Base-by-base conservation (phyloP, 2,797 vertebrate genomes). In the Tenualosa ilisha region DNA sequence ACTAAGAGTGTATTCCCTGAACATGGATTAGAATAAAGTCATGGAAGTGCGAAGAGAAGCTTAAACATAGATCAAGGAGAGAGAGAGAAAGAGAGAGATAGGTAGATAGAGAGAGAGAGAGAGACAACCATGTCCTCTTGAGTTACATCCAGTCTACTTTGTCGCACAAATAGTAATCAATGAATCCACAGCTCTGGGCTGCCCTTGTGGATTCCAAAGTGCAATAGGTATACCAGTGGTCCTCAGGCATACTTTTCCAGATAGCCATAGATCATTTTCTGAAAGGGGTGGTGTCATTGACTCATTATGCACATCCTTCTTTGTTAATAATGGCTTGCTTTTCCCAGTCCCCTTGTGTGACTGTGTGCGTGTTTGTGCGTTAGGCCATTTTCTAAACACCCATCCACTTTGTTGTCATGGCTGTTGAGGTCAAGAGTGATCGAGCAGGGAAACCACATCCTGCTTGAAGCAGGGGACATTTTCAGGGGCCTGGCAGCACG, bases 21-120 rank as follows among this genome's bases (percentile, higher is more conserved):
- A 75, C 68, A 40, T 75, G 68, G 37, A 75, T 75, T 75, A 75
- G 68, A 75, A 75, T 75, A 75, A 75, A 75, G 68, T 75, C 68
- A 75, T 75, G 37, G 37, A 75, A 43, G 37, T 75, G 68, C 43
- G 68, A 26, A 72, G 24, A 72, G 65, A 26, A 72, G 65, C 26
- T 37, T 26, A 72, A 12, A 72, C 24, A 37, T 37, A 72, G 65
- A 72, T 9, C 31, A 6, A 72, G 65, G 65, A 15, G 26, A 72
- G 9, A 72, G 26, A 72, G 24, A 72, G 26, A 72, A 9, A 72
- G 65, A 72, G 65, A 72, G 12, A 37, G 65, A 72, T 8, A 72
- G 65, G 37, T 2, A 75, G 31, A 43, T 31, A 40, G 31, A 75
- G 15, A 75, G 68, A 40, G 31, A 75, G 12, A 75, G 68, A 75